Conservation (phyloP, 1,140 invertebrate species). For the Teleogryllus occipitalis region DNA sequence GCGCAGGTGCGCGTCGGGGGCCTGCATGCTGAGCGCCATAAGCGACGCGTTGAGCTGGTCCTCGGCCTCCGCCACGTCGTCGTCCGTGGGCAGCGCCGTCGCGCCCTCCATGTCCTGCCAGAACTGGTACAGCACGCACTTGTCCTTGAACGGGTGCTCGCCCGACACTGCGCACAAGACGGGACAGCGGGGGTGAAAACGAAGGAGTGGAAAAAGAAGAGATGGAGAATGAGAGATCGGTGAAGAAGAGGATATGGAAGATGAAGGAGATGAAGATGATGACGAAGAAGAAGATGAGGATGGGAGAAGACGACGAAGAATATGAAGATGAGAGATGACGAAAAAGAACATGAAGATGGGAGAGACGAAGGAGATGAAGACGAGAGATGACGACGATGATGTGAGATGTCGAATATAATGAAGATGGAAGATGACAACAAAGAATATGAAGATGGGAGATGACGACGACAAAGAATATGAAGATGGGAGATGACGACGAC, state of each 20-base stretch:
- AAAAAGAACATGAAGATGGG: not conserved
- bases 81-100: constrained; percentile 39
- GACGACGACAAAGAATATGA: not conserved
- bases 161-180: constrained; percentile 49
- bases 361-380: not conserved
- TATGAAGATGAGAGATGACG: not conserved
- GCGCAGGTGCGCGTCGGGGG: constrained; percentile 66
- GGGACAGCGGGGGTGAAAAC: not conserved
- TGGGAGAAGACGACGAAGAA: not conserved
- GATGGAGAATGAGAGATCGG: not conserved
- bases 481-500: not conserved
- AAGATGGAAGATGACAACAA: constrained; percentile 13
- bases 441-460: not conserved
- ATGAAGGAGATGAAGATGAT: not conserved
- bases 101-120: constrained; percentile 57
- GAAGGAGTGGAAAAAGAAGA: not conserved
- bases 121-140: constrained; percentile 75
- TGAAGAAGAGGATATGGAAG: not conserved
- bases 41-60: constrained; percentile 60
- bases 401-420: constrained; percentile 18
- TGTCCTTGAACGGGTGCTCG: constrained; percentile 76
- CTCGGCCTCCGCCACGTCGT: constrained; percentile 53
- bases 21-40: constrained; percentile 54
- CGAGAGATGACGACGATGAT: not conserved
- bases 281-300: not conserved